Percentiles rank a stretch among this genome's conserved stretches.
These are phyloP conservation scores for Liposcelis brunnea DNA, from an alignment of 2,888 invertebrate species.

Conservation along the genomic window DNA sequence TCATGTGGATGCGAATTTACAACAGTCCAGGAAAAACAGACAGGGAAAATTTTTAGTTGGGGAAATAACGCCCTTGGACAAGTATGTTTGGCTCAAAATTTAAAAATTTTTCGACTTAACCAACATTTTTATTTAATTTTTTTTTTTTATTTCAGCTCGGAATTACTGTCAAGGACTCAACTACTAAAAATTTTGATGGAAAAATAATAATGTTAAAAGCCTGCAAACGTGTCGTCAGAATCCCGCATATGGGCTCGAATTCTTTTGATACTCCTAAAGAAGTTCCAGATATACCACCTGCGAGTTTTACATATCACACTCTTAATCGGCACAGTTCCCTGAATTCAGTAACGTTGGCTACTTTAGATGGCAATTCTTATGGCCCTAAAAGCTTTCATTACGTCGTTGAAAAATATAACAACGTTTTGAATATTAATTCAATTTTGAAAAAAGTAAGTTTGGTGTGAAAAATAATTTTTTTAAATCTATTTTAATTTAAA, in stretches of 20 bases:
- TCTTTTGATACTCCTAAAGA: slow-evolving; percentile 26
- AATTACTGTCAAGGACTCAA: slow-evolving; percentile 16
- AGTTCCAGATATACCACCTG: slow-evolving; percentile 27
- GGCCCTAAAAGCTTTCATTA: slow-evolving; percentile 19
- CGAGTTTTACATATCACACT: slow-evolving; percentile 26
- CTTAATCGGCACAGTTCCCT: slow-evolving; percentile 19
- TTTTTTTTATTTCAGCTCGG: slow-evolving; percentile 11
- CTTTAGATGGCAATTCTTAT: slow-evolving; percentile 14
- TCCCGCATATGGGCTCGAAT: slow-evolving; percentile 31
- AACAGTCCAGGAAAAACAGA: slow-evolving; percentile 24
- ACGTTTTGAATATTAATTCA: slow-evolving; percentile 27
- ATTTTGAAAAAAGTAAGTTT: slow-evolving; percentile 25
- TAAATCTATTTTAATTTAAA: slow-evolving; percentile 8
- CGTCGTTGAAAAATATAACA: slow-evolving; percentile 23
- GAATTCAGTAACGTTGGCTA: slow-evolving; percentile 12
- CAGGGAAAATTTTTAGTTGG: slow-evolving; percentile 53
- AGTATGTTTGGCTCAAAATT: slow-evolving; percentile 25
- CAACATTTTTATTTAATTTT: slow-evolving; percentile 1
- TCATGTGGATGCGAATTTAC: slow-evolving; percentile 28
- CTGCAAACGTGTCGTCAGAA: slow-evolving; percentile 51
- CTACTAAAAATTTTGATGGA: slow-evolving; percentile 33
- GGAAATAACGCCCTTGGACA: slow-evolving; percentile 53
- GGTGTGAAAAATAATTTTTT: neutral
- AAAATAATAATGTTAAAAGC: slow-evolving; percentile 49
- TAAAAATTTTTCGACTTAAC: neutral